A percentile compares a stretch with the other conserved stretches of the same genome.
These are phyloP conservation scores for Melolontha melolontha DNA, from an alignment of 2,888 invertebrate genomes.

Conservation along the genomic window DNA sequence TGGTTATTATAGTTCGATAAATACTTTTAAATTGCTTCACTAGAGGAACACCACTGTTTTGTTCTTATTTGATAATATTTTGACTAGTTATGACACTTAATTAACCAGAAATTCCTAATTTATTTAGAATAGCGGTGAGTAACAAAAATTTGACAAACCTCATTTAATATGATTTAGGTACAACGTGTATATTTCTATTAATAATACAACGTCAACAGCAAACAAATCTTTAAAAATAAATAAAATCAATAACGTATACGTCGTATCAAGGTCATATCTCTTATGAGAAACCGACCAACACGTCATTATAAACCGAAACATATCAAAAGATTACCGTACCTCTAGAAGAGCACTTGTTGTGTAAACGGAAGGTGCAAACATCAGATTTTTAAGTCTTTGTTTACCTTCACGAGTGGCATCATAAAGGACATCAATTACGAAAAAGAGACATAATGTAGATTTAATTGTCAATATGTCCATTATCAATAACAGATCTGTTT, in stretches of 20 bases:
- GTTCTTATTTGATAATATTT: too few species aligned
- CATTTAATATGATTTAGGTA: too few species aligned
- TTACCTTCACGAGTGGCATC: constrained; percentile 19
- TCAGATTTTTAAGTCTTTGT: constrained; percentile 5
- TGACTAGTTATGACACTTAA: too few species aligned
- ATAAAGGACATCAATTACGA: constrained; percentile 29
- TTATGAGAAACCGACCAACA: constrained; percentile 9
- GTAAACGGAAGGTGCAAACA: neutral
- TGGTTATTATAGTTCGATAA: too few species aligned
- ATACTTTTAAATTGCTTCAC: too few species aligned
- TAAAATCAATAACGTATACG: neutral
- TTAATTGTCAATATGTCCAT: constrained; percentile 38
- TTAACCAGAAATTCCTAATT: too few species aligned
- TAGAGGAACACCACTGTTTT: too few species aligned
- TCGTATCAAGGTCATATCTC: constrained; percentile 2
- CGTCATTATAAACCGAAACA: constrained; percentile 2
- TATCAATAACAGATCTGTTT: constrained; percentile 36
- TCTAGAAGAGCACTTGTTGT: constrained; percentile 2
- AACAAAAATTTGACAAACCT: too few species aligned
- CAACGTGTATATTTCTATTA: neutral
- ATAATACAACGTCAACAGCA: neutral
- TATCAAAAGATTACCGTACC: constrained; percentile 3
- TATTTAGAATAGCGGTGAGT: too few species aligned
- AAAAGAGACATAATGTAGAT: constrained; percentile 33
- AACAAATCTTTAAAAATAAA: too few species aligned